Base-by-base conservation (phyloP, 2,113 vertebrate genomes). In the Zosterops japonicus region DNA sequence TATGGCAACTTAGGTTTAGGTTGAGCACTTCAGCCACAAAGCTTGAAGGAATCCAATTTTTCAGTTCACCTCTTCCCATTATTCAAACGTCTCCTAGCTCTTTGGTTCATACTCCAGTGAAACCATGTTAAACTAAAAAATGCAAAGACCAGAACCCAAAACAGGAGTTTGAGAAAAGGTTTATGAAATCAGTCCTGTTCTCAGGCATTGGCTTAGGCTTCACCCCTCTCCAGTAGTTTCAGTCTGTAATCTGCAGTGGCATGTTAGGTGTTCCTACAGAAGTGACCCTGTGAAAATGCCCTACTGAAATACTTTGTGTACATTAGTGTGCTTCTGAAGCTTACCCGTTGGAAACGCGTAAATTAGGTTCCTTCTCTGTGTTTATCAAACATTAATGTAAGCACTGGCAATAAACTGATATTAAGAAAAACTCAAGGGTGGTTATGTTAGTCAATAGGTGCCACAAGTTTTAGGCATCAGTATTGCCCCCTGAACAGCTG, bases 31-130 rank as follows among this genome's bases (percentile, higher is more conserved):
- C 52, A 55, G 10, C 67, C 77, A 65, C 0, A 0, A 93, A 95
- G 64, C 88, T 91, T 95, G 84, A 95, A 94, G 53, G 87, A 96
- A 95, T 96, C 63, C 72, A 94, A 94, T 97, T 96, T 95, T 84
- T 95, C 93, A 92, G 81, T 95, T 95, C 90, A 92, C 47, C 23
- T 95, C 64, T 91, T 94, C 74, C 50, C 42, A 70, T 87, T 96
- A 93, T 87, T 86, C 61, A 92, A 93, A 79, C 36, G 78, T 87
- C 64, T 94, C 21, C 44, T 44, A 83, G 59, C 59, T 76, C 49
- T 77, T 77, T 81, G 28, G 41, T 78, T 95, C 79, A 90, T 84
- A 93, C 56, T 68, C 31, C n/a, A 49, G 47, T 57, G 49, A 93
- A 95, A 92, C 8, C 9, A 36, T 14, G 56, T 86, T 83, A 86